A percentile compares a stretch with the other conserved stretches of the same genome.
Conservation (phyloP, 2,797 vertebrate genomes). For the Columba guinea region DNA sequence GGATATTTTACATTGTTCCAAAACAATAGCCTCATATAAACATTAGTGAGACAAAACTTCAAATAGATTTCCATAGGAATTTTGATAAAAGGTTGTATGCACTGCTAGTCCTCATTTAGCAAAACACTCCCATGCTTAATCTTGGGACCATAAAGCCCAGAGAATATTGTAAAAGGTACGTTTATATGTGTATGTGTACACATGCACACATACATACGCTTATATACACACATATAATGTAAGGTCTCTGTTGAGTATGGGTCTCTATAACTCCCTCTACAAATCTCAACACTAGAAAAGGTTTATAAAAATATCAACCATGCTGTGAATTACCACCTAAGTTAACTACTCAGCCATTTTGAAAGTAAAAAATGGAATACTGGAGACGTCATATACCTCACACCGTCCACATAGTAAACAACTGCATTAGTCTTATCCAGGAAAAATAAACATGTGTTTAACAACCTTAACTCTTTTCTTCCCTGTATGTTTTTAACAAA, state of each 20-base stretch:
- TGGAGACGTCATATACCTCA: neutral
- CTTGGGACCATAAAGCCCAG: neutral
- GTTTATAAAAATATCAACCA: neutral
- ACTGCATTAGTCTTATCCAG: neutral
- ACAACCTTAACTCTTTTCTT: neutral
- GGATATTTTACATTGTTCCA: neutral
- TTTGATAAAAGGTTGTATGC: neutral
- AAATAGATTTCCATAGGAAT: neutral
- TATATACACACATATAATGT: neutral
- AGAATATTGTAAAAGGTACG: rapidly evolving
- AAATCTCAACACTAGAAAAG: neutral
- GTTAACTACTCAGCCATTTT: neutral
- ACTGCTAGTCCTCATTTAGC: neutral
- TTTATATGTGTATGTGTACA: neutral
- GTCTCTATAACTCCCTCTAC: neutral
- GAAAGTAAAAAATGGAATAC: neutral
- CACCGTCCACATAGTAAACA: neutral
- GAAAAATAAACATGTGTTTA: neutral
- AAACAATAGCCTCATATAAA: neutral
- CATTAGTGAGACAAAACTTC: neutral
- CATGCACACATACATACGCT: rapidly evolving
- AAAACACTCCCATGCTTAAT: neutral
- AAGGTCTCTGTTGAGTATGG: neutral
- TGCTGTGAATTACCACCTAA: neutral
- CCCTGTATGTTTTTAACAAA: neutral